Evolutionary conservation across 2,113 vertebrate genomes (phyloP).

Genomic region (Martes martes): DNA sequence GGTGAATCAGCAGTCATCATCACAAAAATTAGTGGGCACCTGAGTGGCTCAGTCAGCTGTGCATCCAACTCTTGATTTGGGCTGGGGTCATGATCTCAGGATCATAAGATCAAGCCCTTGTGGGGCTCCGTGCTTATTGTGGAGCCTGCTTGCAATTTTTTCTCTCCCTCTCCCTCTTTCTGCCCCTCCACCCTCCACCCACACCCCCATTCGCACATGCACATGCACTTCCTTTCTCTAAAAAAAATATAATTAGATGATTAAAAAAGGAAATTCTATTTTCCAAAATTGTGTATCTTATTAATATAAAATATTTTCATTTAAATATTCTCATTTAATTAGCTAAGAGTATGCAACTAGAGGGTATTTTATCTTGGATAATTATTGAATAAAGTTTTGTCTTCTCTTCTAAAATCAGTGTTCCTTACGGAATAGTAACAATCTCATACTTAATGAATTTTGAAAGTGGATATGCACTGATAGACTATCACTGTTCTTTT

Average conservation of each 20-base stretch:
- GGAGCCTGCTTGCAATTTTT: not conserved
- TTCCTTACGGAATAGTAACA: not conserved
- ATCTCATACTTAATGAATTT: slow-evolving; percentile 8
- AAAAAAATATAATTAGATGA: slow-evolving; percentile 23
- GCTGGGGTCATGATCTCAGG: not conserved
- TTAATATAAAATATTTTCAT: not conserved
- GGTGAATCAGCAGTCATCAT: not conserved
- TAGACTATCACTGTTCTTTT: not conserved
- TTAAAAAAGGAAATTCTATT: not conserved
- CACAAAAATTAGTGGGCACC: not conserved
- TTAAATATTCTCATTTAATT: not conserved
- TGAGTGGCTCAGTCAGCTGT: not conserved
- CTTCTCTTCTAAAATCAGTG: not conserved
- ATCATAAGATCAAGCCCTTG: not conserved
- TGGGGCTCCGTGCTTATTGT: not conserved
- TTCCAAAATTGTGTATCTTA: not conserved
- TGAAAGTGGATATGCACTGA: not conserved
- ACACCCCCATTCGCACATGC: not conserved
- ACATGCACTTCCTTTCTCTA: not conserved
- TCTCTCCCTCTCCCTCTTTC: not conserved
- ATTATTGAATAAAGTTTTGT: slow-evolving; percentile 15
- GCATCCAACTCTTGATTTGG: not conserved
- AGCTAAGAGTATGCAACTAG: slow-evolving; percentile 1
- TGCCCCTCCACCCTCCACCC: not conserved
- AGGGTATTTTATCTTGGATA: not conserved